A percentile compares a stretch with the other conserved stretches of the same genome.
Conservation (phyloP, 2,797 vertebrate genomes). For the Hipposideros larvatus region DNA sequence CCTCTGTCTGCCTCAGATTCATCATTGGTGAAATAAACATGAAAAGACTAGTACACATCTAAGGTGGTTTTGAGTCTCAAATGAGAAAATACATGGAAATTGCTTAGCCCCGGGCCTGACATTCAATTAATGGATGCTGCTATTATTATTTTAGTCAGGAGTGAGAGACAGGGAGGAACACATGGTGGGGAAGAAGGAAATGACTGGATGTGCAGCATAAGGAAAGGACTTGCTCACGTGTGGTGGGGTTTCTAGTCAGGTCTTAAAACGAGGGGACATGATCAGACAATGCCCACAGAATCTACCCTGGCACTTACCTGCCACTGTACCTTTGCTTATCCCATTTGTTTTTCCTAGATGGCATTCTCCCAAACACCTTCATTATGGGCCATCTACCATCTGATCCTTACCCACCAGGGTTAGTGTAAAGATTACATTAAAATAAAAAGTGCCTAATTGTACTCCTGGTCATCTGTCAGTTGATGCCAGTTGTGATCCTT, state of each 20-base stretch:
- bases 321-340: not conserved
- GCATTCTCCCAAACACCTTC: not conserved
- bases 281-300: not conserved
- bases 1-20: not conserved
- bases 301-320: not conserved
- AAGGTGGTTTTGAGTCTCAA: slow-evolving; percentile 41
- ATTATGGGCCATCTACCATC: not conserved
- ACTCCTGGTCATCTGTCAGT: not conserved
- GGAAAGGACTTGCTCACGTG: not conserved
- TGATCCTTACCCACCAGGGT: not conserved
- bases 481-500: not conserved
- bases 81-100: slow-evolving; percentile 5
- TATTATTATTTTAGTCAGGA: not conserved
- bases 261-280: not conserved
- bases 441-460: not conserved
- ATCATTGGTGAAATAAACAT: slow-evolving; percentile 33
- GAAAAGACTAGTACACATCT: not conserved
- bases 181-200: not conserved
- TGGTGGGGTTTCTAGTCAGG: not conserved
- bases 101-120: not conserved
- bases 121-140: slow-evolving; percentile 13
- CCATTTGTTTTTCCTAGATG: not conserved
- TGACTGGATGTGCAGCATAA: not conserved
- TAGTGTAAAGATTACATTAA: not conserved
- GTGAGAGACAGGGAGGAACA: not conserved